These are phyloP conservation scores for Candoia aspera DNA, from an alignment of 2,113 vertebrate species.

Conservation along the genomic window DNA sequence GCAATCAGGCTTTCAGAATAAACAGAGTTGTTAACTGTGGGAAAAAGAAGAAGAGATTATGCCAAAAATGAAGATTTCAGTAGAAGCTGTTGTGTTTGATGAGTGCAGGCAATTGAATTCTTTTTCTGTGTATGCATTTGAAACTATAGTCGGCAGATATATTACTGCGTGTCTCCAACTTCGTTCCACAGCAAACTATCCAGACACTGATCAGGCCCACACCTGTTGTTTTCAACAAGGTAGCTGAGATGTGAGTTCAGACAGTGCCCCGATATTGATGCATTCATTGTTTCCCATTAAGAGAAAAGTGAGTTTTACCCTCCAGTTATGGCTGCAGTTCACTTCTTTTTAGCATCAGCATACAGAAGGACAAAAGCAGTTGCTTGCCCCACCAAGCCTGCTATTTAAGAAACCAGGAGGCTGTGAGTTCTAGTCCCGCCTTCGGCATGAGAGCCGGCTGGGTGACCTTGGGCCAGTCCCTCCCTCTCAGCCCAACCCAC, in stretches of 20 bases:
- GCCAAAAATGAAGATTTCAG: neutral
- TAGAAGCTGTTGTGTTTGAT: neutral
- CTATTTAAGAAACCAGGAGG: too few species aligned
- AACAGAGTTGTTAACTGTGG: constrained; percentile 54
- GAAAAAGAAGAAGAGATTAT: constrained; percentile 17
- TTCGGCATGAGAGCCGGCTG: too few species aligned
- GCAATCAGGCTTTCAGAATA: constrained; percentile 52
- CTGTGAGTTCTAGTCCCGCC: too few species aligned
- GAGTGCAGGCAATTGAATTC: neutral
- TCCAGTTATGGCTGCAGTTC: neutral
- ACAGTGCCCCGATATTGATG: too few species aligned
- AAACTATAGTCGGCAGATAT: neutral
- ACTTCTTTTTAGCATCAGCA: neutral
- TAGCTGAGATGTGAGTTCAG: neutral
- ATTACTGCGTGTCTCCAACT: neutral
- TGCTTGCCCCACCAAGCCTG: neutral
- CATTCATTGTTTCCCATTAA: neutral
- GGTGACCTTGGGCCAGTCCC: too few species aligned
- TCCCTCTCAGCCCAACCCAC: too few species aligned
- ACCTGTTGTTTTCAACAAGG: neutral
- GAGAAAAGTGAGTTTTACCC: too few species aligned
- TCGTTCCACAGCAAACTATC: neutral
- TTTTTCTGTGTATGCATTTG: neutral
- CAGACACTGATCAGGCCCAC: neutral
- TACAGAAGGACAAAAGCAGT: neutral